phyloP scores from a whole-genome alignment of 1,140 invertebrate genomes.

The Gyrodactylus salaris region DNA sequence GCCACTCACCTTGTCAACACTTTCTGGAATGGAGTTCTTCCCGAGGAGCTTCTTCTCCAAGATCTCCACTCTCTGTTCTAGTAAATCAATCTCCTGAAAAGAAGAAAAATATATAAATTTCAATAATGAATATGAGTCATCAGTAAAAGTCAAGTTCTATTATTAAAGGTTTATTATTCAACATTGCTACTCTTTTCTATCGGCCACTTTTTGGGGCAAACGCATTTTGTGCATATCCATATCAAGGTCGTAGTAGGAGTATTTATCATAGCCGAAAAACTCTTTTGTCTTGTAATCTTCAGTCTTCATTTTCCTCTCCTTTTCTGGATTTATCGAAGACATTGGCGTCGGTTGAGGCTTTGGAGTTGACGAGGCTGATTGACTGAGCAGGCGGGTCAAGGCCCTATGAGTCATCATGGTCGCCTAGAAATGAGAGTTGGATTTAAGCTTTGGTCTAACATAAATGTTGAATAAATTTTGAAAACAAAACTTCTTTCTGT shows the following conservation, averaged over 20 bases:
- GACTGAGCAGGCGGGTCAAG: too few species aligned
- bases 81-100: background rate
- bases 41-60: background rate
- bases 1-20: too few species aligned
- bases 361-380: background rate
- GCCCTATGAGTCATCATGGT: too few species aligned
- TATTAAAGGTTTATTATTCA: too few species aligned
- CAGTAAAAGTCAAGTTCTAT: too few species aligned
- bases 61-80: background rate
- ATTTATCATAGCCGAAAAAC: background rate
- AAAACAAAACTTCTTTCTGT: too few species aligned
- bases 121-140: too few species aligned
- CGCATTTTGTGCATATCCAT: background rate
- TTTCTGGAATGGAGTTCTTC: background rate
- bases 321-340: background rate
- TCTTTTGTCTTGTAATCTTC: background rate
- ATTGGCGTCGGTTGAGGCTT: background rate
- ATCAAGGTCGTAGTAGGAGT: background rate
- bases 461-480: too few species aligned
- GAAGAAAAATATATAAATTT: background rate
- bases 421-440: too few species aligned
- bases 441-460: too few species aligned
- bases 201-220: background rate
- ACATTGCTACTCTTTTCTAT: background rate
- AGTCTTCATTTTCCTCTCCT: too few species aligned